These are phyloP conservation scores for Paralvinella palmiformis DNA, from an alignment of 1,140 invertebrate species.

Conservation along the genomic window DNA sequence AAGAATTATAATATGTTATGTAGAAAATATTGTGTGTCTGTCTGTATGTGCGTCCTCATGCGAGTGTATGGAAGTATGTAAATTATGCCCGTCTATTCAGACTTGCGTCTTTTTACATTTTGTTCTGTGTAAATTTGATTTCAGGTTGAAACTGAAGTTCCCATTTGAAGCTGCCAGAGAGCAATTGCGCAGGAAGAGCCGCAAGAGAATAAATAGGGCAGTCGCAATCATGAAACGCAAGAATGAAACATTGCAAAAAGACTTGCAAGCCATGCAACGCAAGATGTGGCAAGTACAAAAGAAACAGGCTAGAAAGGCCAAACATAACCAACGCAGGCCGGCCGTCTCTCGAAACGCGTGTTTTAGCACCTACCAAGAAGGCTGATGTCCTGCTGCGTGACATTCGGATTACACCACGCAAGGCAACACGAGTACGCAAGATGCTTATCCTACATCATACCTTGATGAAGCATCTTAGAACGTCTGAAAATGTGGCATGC, in stretches of 20 bases:
- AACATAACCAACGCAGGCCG: not conserved
- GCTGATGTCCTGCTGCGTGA: not conserved
- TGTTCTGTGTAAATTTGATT: not conserved
- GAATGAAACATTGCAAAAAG: not conserved
- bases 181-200: not conserved
- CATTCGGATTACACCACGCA: not conserved
- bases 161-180: not conserved
- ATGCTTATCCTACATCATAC: not conserved
- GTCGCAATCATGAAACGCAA: not conserved
- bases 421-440: not conserved
- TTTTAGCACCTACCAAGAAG: not conserved
- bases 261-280: slow-evolving; percentile 2
- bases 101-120: not conserved
- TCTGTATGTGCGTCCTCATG: no score
- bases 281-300: not conserved
- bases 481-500: slow-evolving; percentile 2
- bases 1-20: no score
- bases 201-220: not conserved
- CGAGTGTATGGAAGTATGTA: no score
- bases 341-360: not conserved
- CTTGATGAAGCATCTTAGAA: not conserved
- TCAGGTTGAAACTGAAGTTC: not conserved
- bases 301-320: not conserved
- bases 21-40: no score
- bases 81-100: no score